Conservation (phyloP, 2,797 vertebrate genomes). For the Schizopygopsis malacanthus region DNA sequence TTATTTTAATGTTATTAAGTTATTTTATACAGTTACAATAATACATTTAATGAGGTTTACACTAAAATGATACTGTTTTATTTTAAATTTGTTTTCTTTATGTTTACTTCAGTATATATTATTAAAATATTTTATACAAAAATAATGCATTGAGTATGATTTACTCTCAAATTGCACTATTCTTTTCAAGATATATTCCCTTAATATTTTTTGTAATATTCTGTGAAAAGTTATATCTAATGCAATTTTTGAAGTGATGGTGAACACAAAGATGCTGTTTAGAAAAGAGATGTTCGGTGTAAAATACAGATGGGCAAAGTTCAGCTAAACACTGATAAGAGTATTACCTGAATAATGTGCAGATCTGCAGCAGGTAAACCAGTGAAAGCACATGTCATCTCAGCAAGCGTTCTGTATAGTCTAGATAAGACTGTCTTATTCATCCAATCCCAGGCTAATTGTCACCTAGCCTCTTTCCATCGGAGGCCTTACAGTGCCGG, state of each 20-base stretch:
- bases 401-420: neutral
- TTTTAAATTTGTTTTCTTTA: no score
- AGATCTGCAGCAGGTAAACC: slow-evolving; percentile 16
- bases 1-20: neutral
- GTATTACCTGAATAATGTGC: slow-evolving; percentile 9
- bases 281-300: neutral
- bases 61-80: neutral
- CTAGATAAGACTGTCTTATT: slow-evolving; percentile 5
- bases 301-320: neutral
- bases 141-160: neutral
- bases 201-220: neutral
- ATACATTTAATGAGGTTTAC: neutral
- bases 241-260: neutral
- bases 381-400: neutral
- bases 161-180: neutral
- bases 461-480: slow-evolving; percentile 21
- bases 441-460: slow-evolving; percentile 6
- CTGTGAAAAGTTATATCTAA: neutral
- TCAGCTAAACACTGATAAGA: neutral
- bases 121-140: neutral
- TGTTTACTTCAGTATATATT: no score
- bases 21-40: neutral
- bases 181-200: neutral
- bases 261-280: neutral
- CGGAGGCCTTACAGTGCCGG: neutral